phyloP scores from a whole-genome alignment of 2,888 invertebrate genomes.

The Girardia tigrina region DNA sequence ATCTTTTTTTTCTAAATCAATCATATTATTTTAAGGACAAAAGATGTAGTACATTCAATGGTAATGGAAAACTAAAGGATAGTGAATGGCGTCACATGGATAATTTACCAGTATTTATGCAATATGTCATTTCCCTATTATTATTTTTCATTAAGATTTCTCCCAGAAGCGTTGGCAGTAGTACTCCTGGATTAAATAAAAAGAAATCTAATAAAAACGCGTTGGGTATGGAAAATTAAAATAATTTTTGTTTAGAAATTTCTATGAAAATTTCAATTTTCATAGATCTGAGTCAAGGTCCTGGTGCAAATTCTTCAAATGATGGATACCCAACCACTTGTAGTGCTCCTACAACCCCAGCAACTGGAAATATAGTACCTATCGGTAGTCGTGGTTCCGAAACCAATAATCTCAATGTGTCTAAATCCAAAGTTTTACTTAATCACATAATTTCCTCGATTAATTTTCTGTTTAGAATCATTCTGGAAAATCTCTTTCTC shows the following conservation, averaged over 20 bases:
- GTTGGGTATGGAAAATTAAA: neutral
- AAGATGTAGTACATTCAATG: too few species aligned
- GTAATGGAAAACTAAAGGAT: neutral
- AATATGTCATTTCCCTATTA: too few species aligned
- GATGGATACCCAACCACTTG: conserved; percentile 28
- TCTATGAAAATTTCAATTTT: neutral
- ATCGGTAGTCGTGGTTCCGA: neutral
- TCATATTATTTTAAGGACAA: too few species aligned
- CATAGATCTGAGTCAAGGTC: conserved; percentile 17
- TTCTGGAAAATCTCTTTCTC: conserved; percentile 14
- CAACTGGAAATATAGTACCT: neutral
- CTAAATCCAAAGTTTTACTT: conserved; percentile 3
- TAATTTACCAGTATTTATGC: neutral
- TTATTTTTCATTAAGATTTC: neutral
- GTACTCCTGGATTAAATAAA: conserved; percentile 12
- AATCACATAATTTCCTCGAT: neutral
- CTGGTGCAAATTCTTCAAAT: neutral
- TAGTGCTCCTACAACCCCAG: conserved; percentile 28
- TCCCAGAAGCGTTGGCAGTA: neutral
- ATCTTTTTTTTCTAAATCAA: too few species aligned
- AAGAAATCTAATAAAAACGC: conserved; percentile 15
- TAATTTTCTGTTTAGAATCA: neutral
- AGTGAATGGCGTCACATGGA: neutral
- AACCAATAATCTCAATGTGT: neutral
- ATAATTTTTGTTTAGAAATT: neutral